Evolutionary conservation across 2,797 vertebrate species (phyloP).

Genomic region (Cossypha heuglini): DNA sequence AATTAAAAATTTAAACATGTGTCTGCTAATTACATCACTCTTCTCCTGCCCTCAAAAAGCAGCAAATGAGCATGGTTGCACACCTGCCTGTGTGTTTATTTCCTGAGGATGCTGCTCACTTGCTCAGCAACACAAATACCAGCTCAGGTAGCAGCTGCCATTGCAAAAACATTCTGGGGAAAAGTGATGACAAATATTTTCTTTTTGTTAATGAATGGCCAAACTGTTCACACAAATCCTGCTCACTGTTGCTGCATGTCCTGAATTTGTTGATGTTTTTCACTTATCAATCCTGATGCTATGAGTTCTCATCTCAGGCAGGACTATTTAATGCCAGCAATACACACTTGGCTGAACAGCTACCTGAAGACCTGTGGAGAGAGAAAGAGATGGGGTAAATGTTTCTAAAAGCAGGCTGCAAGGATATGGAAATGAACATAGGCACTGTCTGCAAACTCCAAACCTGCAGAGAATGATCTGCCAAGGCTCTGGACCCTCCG

Average conservation of each 20-base stretch:
- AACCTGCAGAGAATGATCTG: not conserved
- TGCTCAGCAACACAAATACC: constrained; percentile 51
- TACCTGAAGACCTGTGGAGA: not conserved
- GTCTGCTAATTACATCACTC: constrained; percentile 64
- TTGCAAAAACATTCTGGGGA: constrained; percentile 25
- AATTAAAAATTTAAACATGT: constrained; percentile 69
- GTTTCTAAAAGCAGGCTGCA: not conserved
- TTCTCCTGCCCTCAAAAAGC: constrained; percentile 46
- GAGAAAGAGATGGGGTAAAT: not conserved
- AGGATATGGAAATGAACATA: not conserved
- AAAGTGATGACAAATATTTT: constrained; percentile 48
- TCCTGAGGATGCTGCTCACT: constrained; percentile 56
- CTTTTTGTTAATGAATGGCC: constrained; percentile 22
- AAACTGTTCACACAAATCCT: constrained; percentile 17
- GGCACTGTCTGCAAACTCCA: not conserved
- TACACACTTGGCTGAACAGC: not conserved
- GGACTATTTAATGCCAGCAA: not conserved
- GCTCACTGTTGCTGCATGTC: not conserved
- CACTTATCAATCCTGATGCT: not conserved
- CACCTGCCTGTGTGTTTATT: constrained; percentile 57
- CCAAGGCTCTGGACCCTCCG: not conserved
- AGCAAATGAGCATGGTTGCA: constrained; percentile 50
- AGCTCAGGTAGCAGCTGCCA: constrained; percentile 66
- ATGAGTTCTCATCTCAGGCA: not conserved
- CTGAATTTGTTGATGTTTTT: not conserved